A percentile compares a stretch with the other conserved stretches of the same genome.
These are phyloP conservation scores for Ictalurus furcatus DNA, from an alignment of 2,113 vertebrate species.

Conservation along the genomic window DNA sequence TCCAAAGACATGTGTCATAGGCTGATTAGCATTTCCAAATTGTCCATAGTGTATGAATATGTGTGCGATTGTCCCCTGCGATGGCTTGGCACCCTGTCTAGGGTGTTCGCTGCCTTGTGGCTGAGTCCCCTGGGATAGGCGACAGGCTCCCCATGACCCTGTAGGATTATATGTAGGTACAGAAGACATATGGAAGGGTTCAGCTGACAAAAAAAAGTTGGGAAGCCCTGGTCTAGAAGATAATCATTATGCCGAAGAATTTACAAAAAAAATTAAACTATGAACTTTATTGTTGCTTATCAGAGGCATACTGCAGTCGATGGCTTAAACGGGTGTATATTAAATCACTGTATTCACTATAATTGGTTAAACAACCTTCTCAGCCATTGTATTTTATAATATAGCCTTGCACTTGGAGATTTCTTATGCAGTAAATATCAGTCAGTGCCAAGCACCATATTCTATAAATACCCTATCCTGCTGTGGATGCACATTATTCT, in stretches of 20 bases:
- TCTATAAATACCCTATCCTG: constrained; percentile 4
- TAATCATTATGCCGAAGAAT: background rate
- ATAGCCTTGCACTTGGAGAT: background rate
- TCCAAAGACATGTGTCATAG: no score
- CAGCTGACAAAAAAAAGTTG: background rate
- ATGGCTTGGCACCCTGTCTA: no score
- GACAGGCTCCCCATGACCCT: no score
- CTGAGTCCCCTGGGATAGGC: no score
- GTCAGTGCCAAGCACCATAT: background rate
- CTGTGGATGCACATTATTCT: background rate
- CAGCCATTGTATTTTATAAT: background rate
- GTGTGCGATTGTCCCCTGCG: no score
- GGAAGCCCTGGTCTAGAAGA: background rate
- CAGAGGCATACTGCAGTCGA: background rate
- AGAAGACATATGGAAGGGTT: background rate
- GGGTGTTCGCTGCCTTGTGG: no score
- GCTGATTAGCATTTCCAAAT: no score
- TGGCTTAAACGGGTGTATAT: background rate
- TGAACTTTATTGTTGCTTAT: background rate
- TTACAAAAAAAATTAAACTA: background rate
- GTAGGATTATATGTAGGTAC: no score
- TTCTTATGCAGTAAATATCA: background rate
- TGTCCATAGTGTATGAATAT: no score
- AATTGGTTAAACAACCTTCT: background rate
- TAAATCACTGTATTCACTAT: background rate